phyloP scores from a whole-genome alignment of 2,113 vertebrate species.

The Psilopogon haemacephalus region DNA sequence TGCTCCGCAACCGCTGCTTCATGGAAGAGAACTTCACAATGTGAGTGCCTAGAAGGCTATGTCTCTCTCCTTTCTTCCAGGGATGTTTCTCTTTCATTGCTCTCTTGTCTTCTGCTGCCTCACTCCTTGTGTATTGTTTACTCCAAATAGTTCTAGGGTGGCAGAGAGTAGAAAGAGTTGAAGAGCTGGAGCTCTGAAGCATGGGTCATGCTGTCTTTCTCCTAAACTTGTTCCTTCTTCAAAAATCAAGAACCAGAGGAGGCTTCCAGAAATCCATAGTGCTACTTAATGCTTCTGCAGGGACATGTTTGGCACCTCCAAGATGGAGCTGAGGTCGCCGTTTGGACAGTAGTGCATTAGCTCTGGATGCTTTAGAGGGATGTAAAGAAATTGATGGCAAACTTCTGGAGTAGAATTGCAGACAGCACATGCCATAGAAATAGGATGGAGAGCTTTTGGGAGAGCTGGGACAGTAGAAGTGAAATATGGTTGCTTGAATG shows the following conservation, averaged over 20 bases:
- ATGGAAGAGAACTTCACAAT: slow-evolving; percentile 84
- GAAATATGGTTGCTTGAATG: not conserved
- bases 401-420: not conserved
- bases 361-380: not conserved
- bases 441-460: not conserved
- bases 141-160: not conserved
- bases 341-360: not conserved
- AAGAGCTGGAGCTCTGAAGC: not conserved
- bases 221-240: not conserved
- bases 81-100: not conserved
- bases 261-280: not conserved
- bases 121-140: not conserved
- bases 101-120: not conserved
- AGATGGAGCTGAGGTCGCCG: not conserved
- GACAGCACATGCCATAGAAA: accelerated
- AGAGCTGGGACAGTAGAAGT: not conserved
- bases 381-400: not conserved
- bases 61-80: not conserved
- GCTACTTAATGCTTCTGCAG: not conserved
- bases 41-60: slow-evolving; percentile 65
- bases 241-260: not conserved
- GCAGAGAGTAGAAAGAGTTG: accelerated
- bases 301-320: not conserved
- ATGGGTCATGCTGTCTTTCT: not conserved
- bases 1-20: slow-evolving; percentile 84